phyloP scores from a whole-genome alignment of 1,140 invertebrate species.

The Drosophila navojoa region DNA sequence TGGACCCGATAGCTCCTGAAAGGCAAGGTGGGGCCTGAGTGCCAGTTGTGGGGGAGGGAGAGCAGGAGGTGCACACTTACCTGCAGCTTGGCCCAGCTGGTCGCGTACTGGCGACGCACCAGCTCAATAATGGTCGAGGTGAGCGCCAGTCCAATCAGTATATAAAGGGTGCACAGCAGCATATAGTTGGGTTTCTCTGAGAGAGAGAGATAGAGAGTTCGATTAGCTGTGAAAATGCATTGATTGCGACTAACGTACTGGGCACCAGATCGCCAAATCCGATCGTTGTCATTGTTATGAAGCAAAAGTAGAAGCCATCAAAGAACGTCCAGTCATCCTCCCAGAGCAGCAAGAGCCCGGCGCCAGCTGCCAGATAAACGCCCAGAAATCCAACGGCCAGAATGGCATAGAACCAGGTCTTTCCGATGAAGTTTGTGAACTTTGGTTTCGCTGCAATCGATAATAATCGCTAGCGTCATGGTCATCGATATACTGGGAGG shows the following conservation, averaged over 20 bases:
- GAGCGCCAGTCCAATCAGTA: slow-evolving; percentile 95
- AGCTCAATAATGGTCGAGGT: slow-evolving; percentile 97
- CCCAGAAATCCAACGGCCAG: slow-evolving; percentile 90
- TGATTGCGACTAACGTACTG: slow-evolving; percentile 86
- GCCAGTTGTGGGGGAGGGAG: neutral
- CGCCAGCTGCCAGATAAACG: slow-evolving; percentile 91
- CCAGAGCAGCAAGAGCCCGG: slow-evolving; percentile 89
- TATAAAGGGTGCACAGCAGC: slow-evolving; percentile 95
- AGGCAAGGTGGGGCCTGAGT: neutral
- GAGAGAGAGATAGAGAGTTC: neutral
- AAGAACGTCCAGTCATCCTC: slow-evolving; percentile 96
- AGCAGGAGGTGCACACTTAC: slow-evolving; percentile 34
- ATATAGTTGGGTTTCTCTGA: slow-evolving; percentile 93
- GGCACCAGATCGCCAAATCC: slow-evolving; percentile 96
- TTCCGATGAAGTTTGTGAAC: slow-evolving; percentile 84
- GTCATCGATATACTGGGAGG: neutral
- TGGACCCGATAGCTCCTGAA: slow-evolving; percentile 90
- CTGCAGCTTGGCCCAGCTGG: slow-evolving; percentile 91
- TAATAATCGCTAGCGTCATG: neutral
- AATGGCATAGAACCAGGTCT: slow-evolving; percentile 87
- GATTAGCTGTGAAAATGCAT: neutral
- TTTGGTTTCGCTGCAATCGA: slow-evolving; percentile 64
- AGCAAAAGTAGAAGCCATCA: slow-evolving; percentile 97
- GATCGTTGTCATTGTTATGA: slow-evolving; percentile 97
- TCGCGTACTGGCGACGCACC: slow-evolving; percentile 92